Evolutionary conservation across 2,888 invertebrate species (phyloP), one percentile per base, ranked within the genome.

Genomic region (Acleris holmiana): DNA sequence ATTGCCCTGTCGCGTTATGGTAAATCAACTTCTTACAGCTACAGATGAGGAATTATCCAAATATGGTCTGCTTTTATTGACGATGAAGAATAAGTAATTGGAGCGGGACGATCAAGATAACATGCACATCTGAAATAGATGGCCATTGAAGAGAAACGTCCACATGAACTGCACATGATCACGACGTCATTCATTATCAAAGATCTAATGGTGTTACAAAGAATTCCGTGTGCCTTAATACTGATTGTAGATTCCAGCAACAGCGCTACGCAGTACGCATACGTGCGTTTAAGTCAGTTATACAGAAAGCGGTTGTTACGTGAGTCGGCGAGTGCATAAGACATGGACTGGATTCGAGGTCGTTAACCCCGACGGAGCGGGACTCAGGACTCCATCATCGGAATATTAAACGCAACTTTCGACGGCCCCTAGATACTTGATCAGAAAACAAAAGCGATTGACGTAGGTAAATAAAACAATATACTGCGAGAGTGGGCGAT

Each of bases 261-360:
- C 48, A 10, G 6, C 47, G 44, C 15, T 19, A 64, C 53, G 47
- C 53, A 67, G 29, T 29, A 29, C 29, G 8, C 71, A 71, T 69
- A 76, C 29, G 29, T 73, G 74, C 64, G 66, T 68, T 69, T 69
- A 61, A 64, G 64, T 41, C 15, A n/a, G 41, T 46, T 50, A 47
- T 82, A 84, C 84, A 83, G 84, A 85, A 85, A 86, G 86, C 85
- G 83, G 86, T 81, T 84, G 86, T 89, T 90, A 89, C 88, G 90
- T 88, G 86, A 83, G 85, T 70, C 82, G 84, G 80, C 84, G 86
- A 85, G 81, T 85, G 88, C 86, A 70, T 66, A 91, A 91, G 90
- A 86, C 89, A 79, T 85, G 86, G 85, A 89, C 90, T 91, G 91
- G 91, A 88, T 88, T 84, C 70, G 83, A 88, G 91, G 84, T 86